Conservation (phyloP, 53 echinoderm and acorn worm genomes). For the Echinometra lucunter region DNA sequence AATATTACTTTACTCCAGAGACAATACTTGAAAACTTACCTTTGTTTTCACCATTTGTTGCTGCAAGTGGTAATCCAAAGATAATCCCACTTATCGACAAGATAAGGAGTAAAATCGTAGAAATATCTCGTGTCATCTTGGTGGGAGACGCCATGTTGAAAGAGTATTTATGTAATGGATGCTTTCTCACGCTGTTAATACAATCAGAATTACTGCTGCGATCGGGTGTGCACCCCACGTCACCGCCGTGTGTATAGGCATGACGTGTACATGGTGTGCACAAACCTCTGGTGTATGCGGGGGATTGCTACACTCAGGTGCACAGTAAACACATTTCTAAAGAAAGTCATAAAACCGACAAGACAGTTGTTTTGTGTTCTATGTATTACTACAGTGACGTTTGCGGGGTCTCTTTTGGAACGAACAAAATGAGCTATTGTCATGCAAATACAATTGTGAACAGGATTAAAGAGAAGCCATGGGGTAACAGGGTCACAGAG, state of each 20-base stretch:
- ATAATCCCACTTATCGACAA: background rate
- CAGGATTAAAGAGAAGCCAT: background rate
- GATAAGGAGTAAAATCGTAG: background rate
- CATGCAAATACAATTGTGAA: constrained; percentile 2
- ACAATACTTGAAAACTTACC: constrained; percentile 27
- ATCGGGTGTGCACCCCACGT: background rate
- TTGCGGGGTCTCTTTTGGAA: background rate
- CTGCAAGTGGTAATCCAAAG: constrained; percentile 35
- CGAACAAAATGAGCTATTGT: background rate
- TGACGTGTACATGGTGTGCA: background rate
- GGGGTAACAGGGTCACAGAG: background rate
- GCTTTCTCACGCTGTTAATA: background rate
- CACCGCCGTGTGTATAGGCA: background rate
- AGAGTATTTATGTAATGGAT: background rate
- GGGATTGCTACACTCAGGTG: background rate
- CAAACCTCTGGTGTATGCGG: background rate
- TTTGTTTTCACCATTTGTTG: background rate
- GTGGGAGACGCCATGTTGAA: background rate
- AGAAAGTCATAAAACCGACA: background rate
- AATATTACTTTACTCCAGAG: background rate
- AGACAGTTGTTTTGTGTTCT: constrained; percentile 18
- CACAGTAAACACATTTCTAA: background rate
- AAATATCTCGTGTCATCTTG: background rate
- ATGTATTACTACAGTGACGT: background rate
- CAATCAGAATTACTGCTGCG: background rate